Evolutionary conservation across 2,888 invertebrate species (phyloP).

Genomic region (Fragum sueziense): DNA sequence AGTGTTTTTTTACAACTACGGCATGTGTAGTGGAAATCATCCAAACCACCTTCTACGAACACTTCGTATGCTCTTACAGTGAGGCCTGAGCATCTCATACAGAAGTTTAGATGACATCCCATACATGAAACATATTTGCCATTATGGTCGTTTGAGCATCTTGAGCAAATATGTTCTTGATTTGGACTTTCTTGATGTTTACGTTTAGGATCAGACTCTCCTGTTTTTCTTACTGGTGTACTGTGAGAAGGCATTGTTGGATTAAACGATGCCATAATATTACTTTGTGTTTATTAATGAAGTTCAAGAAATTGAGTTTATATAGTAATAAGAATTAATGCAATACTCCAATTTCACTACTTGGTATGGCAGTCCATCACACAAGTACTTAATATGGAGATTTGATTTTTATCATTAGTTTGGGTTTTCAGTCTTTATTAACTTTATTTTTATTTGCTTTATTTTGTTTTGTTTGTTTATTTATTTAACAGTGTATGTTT

Average conservation of each 20-base stretch:
- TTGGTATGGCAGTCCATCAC: neutral
- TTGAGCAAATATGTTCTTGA: neutral
- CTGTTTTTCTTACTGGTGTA: neutral
- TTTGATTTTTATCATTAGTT: no score
- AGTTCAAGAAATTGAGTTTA: neutral
- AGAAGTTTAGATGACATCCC: neutral
- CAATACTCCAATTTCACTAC: neutral
- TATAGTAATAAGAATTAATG: neutral
- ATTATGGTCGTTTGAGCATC: neutral
- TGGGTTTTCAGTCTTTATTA: no score
- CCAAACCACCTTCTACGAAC: neutral
- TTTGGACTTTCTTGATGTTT: neutral
- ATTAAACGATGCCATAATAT: neutral
- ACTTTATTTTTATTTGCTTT: no score
- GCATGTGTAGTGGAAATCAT: neutral
- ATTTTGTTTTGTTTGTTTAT: no score
- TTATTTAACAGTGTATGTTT: no score
- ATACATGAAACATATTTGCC: neutral
- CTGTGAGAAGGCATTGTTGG: neutral
- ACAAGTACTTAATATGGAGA: no score
- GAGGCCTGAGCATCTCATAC: neutral
- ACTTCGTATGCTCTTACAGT: neutral
- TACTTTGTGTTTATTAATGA: neutral
- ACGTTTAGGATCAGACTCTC: neutral
- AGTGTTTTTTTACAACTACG: neutral